Evolutionary conservation across 1,140 invertebrate species (phyloP).

Genomic region (Lordiphosa stackelbergi): DNA sequence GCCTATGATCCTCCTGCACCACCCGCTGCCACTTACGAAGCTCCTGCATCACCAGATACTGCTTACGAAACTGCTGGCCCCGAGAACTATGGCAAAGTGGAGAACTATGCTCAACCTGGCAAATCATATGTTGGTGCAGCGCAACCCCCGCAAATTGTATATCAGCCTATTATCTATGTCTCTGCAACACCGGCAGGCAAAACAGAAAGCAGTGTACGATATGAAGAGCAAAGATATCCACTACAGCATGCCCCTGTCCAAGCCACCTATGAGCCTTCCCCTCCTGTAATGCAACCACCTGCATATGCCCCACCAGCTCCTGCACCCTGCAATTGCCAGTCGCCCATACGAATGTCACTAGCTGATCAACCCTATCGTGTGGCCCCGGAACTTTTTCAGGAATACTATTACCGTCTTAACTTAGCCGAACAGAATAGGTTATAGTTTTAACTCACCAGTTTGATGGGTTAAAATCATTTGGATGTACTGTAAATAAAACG

Average conservation of each 20-base stretch:
- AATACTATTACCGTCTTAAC: conserved; percentile 56
- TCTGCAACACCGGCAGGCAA: conserved; percentile 23
- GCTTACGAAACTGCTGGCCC: conserved; percentile 11
- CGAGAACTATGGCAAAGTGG: conserved; percentile 29
- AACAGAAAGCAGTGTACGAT: conserved; percentile 1
- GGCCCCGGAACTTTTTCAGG: conserved; percentile 62
- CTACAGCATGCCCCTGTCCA: too few species aligned
- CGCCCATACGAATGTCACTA: conserved; percentile 48
- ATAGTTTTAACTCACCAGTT: conserved; percentile 17
- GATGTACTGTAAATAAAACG: conserved; percentile 56
- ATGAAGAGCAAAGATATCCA: too few species aligned
- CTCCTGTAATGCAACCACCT: not conserved
- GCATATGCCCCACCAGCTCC: conserved; percentile 10
- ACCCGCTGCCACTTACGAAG: too few species aligned
- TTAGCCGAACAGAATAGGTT: conserved; percentile 33
- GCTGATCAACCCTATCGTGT: conserved; percentile 61
- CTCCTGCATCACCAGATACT: not conserved
- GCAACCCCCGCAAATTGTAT: conserved; percentile 52
- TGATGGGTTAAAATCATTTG: not conserved
- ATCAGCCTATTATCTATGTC: conserved; percentile 63
- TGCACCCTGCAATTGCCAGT: conserved; percentile 28
- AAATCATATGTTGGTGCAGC: conserved; percentile 26
- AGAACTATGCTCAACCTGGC: conserved; percentile 14
- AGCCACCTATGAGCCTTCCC: conserved; percentile 17
- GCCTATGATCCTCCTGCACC: conserved; percentile 4